Percentiles rank a stretch among this genome's conserved stretches.
Conservation (phyloP, 2,797 vertebrate genomes). For the Cheirogaleus major region DNA sequence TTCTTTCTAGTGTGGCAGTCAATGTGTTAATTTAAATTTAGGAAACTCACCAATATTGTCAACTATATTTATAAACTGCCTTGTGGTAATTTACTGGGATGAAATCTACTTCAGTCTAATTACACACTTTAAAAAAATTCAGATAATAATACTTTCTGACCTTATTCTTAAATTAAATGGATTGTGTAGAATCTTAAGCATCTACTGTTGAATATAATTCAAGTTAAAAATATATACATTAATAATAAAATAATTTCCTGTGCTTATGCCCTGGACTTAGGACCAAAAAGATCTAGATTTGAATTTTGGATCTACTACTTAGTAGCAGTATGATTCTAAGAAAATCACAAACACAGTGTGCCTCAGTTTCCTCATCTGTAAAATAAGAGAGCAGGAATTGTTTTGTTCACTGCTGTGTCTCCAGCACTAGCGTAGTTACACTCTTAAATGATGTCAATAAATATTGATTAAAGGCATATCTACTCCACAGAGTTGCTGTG, state of each 20-base stretch:
- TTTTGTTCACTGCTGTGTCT: background rate
- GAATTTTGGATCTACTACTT: background rate
- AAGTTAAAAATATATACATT: background rate
- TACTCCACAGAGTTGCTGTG: background rate
- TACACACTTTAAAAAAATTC: background rate
- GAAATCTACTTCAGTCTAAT: constrained; percentile 24
- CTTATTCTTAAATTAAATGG: background rate
- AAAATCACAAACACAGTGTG: background rate
- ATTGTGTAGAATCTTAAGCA: background rate
- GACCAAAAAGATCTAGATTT: background rate
- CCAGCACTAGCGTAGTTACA: background rate
- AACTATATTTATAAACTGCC: constrained; percentile 9
- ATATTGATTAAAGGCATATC: constrained; percentile 10
- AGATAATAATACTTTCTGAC: background rate
- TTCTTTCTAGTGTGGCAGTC: too few relatives aligned
- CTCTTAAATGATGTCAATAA: background rate
- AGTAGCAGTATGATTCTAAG: background rate
- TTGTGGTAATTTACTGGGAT: background rate
- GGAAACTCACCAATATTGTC: background rate
- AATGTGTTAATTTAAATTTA: constrained; percentile 19
- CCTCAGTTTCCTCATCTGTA: background rate
- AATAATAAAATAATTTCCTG: background rate
- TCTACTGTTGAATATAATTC: background rate
- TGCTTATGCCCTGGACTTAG: background rate
- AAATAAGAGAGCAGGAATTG: background rate